phyloP scores from a whole-genome alignment of 2,888 invertebrate genomes.

The Marasmarcha lunaedactyla region DNA sequence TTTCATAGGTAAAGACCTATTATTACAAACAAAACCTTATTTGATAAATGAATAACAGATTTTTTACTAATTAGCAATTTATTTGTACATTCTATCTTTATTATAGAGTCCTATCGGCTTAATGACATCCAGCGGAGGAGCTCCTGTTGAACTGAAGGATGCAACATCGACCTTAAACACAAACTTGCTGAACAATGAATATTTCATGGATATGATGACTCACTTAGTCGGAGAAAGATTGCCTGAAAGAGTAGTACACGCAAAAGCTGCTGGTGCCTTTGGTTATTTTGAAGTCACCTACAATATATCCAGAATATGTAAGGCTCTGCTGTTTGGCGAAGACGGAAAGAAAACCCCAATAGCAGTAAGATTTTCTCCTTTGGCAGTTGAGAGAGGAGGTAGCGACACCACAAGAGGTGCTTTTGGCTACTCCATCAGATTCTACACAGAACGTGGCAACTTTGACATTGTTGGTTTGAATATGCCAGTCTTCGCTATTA shows the following conservation, averaged over 20 bases:
- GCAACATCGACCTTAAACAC: too few species aligned
- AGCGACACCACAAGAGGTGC: constrained; percentile 89
- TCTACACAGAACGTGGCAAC: constrained; percentile 89
- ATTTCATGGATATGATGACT: too few species aligned
- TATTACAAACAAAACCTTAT: too few species aligned
- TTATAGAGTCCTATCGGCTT: too few species aligned
- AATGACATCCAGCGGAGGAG: too few species aligned
- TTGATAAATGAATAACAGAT: too few species aligned
- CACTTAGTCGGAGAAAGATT: constrained; percentile 87
- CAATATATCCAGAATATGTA: constrained; percentile 80
- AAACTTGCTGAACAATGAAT: too few species aligned
- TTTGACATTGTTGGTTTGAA: constrained; percentile 93
- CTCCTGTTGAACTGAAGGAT: too few species aligned
- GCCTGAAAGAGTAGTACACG: constrained; percentile 92
- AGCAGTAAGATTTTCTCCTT: constrained; percentile 81
- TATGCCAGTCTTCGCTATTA: constrained; percentile 89
- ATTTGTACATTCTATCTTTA: too few species aligned
- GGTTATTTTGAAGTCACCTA: constrained; percentile 88
- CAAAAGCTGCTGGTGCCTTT: constrained; percentile 91
- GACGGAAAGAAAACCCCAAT: constrained; percentile 83
- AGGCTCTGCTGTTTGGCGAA: constrained; percentile 78
- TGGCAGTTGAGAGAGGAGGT: constrained; percentile 86
- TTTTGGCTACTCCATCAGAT: constrained; percentile 90
- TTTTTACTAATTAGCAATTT: too few species aligned
- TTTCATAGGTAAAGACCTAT: too few species aligned